These are phyloP conservation scores for Nymphalis c-album DNA, from an alignment of 2,888 invertebrate species.

Conservation along the genomic window DNA sequence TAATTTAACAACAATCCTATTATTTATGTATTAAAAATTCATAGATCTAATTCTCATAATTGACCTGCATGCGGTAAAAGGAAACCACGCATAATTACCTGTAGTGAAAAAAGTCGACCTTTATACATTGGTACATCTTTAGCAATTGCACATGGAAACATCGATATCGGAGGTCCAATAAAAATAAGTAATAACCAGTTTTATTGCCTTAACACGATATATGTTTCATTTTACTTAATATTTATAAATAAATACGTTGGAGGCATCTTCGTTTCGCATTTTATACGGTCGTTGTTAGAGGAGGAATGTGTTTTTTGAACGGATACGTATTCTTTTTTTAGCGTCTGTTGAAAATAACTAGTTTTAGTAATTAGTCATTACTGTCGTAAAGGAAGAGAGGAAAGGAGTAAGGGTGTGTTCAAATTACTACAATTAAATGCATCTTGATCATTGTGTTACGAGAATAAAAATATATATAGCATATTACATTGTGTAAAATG, in stretches of 20 bases:
- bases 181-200: conserved; percentile 41
- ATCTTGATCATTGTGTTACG: background rate
- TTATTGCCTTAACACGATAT: conserved; percentile 30
- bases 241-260: conserved; percentile 13
- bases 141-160: conserved; percentile 44
- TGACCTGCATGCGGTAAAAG: conserved; percentile 50
- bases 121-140: conserved; percentile 47
- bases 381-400: background rate
- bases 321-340: conserved; percentile 4
- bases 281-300: conserved; percentile 3
- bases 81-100: conserved; percentile 61
- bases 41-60: conserved; percentile 68
- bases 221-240: conserved; percentile 22
- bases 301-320: background rate
- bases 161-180: conserved; percentile 40
- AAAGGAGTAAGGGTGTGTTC: background rate
- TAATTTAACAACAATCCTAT: conserved; percentile 37
- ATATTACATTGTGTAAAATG: background rate
- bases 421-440: conserved; percentile 5
- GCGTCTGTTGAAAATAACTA: conserved; percentile 3
- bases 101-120: conserved; percentile 61
- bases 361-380: conserved; percentile 7
- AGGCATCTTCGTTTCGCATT: conserved; percentile 1
- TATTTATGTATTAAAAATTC: conserved; percentile 42
- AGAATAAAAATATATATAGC: too few relatives aligned